phyloP scores from a whole-genome alignment of 2,797 vertebrate species.

The Rallus crepitans region DNA sequence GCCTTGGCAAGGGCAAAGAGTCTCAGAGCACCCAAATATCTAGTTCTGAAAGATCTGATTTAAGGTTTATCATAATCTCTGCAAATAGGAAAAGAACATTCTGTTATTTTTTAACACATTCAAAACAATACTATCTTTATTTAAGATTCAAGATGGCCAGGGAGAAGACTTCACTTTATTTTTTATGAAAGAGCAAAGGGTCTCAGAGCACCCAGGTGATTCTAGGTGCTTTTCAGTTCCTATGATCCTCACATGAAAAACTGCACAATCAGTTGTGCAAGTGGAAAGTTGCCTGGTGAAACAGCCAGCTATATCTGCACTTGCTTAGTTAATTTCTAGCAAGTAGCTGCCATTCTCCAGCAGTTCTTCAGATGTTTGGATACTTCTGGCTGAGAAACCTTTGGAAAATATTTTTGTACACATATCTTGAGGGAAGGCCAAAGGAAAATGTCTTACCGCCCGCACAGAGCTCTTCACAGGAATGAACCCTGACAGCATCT shows the following conservation, averaged over 20 bases:
- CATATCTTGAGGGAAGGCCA: neutral
- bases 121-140: neutral
- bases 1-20: neutral
- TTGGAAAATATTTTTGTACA: neutral
- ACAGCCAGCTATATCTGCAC: neutral
- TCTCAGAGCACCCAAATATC: neutral
- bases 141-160: neutral
- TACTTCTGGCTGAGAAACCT: neutral
- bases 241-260: neutral
- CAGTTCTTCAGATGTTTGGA: neutral
- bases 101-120: neutral
- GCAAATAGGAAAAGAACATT: neutral
- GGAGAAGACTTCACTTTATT: neutral
- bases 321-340: neutral
- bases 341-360: neutral
- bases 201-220: neutral
- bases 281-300: neutral
- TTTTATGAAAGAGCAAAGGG: neutral
- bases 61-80: neutral
- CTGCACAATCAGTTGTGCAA: neutral
- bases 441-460: constrained; percentile 10
- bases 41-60: neutral
- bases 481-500: constrained; percentile 68
- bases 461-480: constrained; percentile 55
- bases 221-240: neutral